Evolutionary conservation across 2,888 invertebrate genomes (phyloP).

Genomic region (Mythimna lalbum): DNA sequence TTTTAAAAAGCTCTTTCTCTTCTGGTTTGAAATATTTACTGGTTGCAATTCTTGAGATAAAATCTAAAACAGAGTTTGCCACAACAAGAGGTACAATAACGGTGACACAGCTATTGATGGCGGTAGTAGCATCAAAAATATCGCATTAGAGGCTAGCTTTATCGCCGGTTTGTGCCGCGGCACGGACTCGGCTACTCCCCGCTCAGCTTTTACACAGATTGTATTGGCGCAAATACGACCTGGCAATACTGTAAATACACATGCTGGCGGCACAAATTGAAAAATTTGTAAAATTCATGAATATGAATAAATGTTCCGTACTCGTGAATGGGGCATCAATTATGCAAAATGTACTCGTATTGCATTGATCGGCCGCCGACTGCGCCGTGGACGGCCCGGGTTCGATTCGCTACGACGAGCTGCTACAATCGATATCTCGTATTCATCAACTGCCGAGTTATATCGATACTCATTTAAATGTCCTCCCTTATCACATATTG

Average conservation of each 20-base stretch:
- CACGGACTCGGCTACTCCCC: constrained; percentile 69
- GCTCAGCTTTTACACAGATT: constrained; percentile 85
- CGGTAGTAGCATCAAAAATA: constrained; percentile 80
- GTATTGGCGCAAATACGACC: constrained; percentile 84
- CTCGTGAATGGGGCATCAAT: constrained; percentile 88
- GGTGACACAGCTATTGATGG: constrained; percentile 70
- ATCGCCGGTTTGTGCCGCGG: constrained; percentile 72
- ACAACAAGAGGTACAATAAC: constrained; percentile 65
- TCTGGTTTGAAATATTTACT: constrained; percentile 42
- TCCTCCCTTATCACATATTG: constrained; percentile 71
- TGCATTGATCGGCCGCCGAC: constrained; percentile 80
- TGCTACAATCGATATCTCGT: constrained; percentile 70
- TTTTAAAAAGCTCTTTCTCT: constrained; percentile 42
- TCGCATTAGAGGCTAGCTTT: constrained; percentile 79
- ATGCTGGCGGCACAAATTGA: constrained; percentile 86
- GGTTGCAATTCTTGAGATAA: constrained; percentile 56
- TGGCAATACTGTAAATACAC: constrained; percentile 85
- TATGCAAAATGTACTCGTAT: constrained; percentile 87
- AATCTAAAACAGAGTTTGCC: constrained; percentile 53
- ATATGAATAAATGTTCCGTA: constrained; percentile 88
- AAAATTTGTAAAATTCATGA: constrained; percentile 89
- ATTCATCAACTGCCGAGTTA: constrained; percentile 67
- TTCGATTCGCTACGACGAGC: constrained; percentile 72
- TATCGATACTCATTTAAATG: constrained; percentile 72
- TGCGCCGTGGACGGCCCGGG: constrained; percentile 69